Evolutionary conservation across 2,888 invertebrate species (phyloP), one percentile per base, ranked within the genome.

Genomic region (Trilocha varians): DNA sequence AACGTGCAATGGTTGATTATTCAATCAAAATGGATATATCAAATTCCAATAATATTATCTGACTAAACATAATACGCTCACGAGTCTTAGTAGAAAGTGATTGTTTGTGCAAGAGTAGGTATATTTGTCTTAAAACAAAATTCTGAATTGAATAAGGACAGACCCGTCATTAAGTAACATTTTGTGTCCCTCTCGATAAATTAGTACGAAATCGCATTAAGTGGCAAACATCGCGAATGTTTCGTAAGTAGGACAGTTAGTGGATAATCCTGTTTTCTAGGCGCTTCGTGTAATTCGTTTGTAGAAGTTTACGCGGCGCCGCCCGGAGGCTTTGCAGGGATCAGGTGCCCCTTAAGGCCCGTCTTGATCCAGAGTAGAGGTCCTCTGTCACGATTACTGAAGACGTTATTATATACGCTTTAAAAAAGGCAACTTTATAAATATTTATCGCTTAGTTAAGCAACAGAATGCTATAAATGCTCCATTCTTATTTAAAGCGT

Each of bases 281-380:
- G 54, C 53, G 64, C 62, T 58, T 53, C 57, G 45, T 65, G 64
- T 73, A 71, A 73, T 71, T 73, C 69, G 64, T 68, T 71, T 65
- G 65, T 52, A 59, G 57, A 66, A 69, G 63, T 72, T 71, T 65
- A 59, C 60, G 56, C 46, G 59, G 57, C 55, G 41, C 39, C 55
- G 52, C 57, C 40, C 50, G 46, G 53, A 50, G 52, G 62, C 60
- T 62, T 56, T 48, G 47, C 42, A 48, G 50, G 65, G 69, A 67
- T 70, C 70, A 70, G 69, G 69, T 69, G 64, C 54, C 58, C 52
- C 60, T 61, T 57, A 60, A 57, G 46, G 54, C 55, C 52, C 44
- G 50, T 38, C 46, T 50, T 65, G 65, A 70, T 65, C 70, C 65
- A 52, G 41, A 42, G 41, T 42, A 62, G 60, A 56, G 56, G 48